phyloP scores from a whole-genome alignment of 1,140 invertebrate genomes.

The Bombus difficillimus region DNA sequence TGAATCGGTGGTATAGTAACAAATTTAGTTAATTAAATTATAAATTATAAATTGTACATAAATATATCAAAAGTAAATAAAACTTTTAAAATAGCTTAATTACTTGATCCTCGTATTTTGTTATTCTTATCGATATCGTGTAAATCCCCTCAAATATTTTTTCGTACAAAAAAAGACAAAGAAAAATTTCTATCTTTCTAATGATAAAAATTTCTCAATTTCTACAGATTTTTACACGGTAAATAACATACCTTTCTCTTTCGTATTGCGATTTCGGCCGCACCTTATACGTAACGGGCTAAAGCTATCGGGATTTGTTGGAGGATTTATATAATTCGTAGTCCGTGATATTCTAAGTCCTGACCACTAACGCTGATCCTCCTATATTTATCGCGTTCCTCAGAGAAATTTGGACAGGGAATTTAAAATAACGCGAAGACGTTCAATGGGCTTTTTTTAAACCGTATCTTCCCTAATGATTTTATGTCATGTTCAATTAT shows the following conservation, averaged over 20 bases:
- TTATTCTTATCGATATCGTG: too few relatives aligned
- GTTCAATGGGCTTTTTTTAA: neutral
- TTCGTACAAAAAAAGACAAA: too few relatives aligned
- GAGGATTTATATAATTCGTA: slow-evolving; percentile 23
- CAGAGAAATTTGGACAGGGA: neutral
- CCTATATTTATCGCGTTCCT: slow-evolving; percentile 5
- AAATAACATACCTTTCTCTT: neutral
- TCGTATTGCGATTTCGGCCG: neutral
- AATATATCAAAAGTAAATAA: neutral
- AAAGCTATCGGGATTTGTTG: slow-evolving; percentile 11
- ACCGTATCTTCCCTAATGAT: too few relatives aligned
- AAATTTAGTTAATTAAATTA: neutral
- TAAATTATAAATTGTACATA: neutral
- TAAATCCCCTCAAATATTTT: too few relatives aligned
- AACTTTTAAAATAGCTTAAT: neutral
- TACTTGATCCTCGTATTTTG: too few relatives aligned
- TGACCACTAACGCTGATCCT: slow-evolving; percentile 15
- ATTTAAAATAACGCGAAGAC: neutral
- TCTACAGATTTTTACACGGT: neutral
- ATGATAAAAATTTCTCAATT: neutral
- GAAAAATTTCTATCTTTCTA: too few relatives aligned
- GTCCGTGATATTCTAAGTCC: slow-evolving; percentile 17
- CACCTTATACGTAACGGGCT: neutral
- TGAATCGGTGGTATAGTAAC: neutral
- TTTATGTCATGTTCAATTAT: neutral